These are phyloP conservation scores for Papilio elwesi DNA, from an alignment of 2,888 invertebrate species.

Conservation along the genomic window DNA sequence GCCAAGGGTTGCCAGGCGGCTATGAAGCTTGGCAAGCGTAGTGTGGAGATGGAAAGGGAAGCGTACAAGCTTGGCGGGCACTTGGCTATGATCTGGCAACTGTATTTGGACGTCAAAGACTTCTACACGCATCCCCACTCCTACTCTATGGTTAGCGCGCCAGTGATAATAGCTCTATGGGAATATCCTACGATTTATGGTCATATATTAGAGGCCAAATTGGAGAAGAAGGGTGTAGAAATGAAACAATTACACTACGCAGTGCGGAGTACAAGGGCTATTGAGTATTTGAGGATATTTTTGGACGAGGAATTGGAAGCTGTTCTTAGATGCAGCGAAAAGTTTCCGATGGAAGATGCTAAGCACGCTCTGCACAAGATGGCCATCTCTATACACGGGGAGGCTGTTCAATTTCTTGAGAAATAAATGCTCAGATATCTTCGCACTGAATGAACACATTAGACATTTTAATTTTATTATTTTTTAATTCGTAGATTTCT, in stretches of 20 bases:
- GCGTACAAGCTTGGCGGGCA: conserved; percentile 75
- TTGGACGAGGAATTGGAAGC: conserved; percentile 69
- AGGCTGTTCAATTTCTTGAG: conserved; percentile 72
- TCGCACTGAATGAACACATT: neutral
- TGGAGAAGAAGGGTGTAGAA: conserved; percentile 63
- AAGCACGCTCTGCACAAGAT: conserved; percentile 69
- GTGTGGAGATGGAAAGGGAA: conserved; percentile 62
- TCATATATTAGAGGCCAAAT: conserved; percentile 62
- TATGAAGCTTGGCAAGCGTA: conserved; percentile 68
- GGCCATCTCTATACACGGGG: conserved; percentile 70
- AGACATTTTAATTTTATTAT: neutral
- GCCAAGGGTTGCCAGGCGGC: conserved; percentile 77
- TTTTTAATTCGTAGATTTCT: neutral
- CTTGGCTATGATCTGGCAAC: conserved; percentile 74
- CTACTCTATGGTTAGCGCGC: conserved; percentile 72
- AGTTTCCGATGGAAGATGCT: conserved; percentile 71
- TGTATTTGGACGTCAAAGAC: conserved; percentile 74
- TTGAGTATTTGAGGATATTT: conserved; percentile 68
- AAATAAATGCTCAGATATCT: conserved; percentile 48
- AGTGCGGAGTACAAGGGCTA: conserved; percentile 66
- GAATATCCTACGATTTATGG: conserved; percentile 75
- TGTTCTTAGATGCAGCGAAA: conserved; percentile 63
- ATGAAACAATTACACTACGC: conserved; percentile 72
- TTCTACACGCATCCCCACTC: conserved; percentile 74
- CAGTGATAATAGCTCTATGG: conserved; percentile 70